phyloP scores from a whole-genome alignment of 2,888 invertebrate genomes.

The Drosophila monieri region DNA sequence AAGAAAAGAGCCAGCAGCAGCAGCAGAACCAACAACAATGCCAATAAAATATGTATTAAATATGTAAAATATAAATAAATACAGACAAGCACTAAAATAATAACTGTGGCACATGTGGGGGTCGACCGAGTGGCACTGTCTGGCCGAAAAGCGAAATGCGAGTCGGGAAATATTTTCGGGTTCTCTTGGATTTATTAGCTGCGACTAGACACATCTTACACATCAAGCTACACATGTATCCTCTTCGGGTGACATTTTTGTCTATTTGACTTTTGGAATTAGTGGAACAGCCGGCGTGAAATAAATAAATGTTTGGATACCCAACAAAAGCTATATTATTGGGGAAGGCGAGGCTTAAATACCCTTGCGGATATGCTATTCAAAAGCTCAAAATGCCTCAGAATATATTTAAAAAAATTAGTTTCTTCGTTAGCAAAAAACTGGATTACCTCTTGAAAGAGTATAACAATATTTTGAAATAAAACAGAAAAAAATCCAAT shows the following conservation, averaged over 20 bases:
- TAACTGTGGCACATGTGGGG: constrained; percentile 60
- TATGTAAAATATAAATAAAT: constrained; percentile 54
- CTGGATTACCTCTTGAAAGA: not conserved
- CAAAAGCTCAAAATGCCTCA: too few relatives aligned
- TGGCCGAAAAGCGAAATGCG: constrained; percentile 20
- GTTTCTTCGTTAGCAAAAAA: too few relatives aligned
- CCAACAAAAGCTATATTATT: not conserved
- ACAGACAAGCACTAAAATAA: constrained; percentile 41
- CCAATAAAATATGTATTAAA: constrained; percentile 57
- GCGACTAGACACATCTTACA: constrained; percentile 65
- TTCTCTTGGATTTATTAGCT: constrained; percentile 64
- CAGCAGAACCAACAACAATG: constrained; percentile 17
- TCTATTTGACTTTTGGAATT: constrained; percentile 46
- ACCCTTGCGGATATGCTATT: not conserved
- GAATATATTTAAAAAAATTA: too few relatives aligned
- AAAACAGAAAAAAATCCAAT: constrained; percentile 12
- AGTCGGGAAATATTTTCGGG: constrained; percentile 33
- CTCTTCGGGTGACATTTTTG: constrained; percentile 61
- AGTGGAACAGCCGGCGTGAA: constrained; percentile 37
- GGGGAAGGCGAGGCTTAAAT: not conserved
- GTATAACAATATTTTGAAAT: not conserved
- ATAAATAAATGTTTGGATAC: constrained; percentile 39
- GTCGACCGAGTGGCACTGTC: constrained; percentile 43
- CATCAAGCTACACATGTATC: constrained; percentile 30
- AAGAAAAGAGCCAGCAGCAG: constrained; percentile 19